Evolutionary conservation across 1,140 invertebrate species (phyloP).

Genomic region (Drosophila gunungcola): DNA sequence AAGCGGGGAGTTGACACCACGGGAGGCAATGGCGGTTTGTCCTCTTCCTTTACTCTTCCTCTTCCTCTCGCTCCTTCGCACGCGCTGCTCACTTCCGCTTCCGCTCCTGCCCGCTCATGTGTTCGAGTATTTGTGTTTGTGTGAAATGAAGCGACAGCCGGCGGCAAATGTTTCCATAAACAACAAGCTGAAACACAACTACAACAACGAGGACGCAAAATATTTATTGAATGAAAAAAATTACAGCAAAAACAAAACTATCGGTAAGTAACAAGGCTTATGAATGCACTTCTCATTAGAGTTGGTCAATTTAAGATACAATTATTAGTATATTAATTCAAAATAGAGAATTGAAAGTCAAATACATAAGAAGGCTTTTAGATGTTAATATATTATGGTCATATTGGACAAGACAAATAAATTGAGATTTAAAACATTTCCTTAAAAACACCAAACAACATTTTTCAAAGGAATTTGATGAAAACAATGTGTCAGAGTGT

Average conservation of each 20-base stretch:
- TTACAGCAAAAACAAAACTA: conserved; percentile 38
- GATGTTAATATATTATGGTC: too few species aligned
- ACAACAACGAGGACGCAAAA: conserved; percentile 54
- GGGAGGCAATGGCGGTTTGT: conserved; percentile 58
- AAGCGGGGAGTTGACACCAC: conserved; percentile 59
- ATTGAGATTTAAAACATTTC: too few species aligned
- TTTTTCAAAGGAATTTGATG: too few species aligned
- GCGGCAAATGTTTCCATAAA: conserved; percentile 80
- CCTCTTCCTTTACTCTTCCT: not conserved
- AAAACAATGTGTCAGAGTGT: too few species aligned
- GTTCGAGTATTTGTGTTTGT: conserved; percentile 35
- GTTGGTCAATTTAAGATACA: too few species aligned
- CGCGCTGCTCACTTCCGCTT: conserved; percentile 65
- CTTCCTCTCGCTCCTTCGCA: conserved; percentile 27
- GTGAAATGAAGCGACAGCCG: conserved; percentile 77
- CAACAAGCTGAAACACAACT: conserved; percentile 50
- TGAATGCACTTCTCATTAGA: conserved; percentile 7
- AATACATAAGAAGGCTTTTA: too few species aligned
- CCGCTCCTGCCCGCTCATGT: conserved; percentile 13
- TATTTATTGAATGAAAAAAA: conserved; percentile 77
- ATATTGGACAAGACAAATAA: too few species aligned
- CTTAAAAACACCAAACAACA: too few species aligned
- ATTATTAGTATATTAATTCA: too few species aligned
- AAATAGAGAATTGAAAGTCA: too few species aligned
- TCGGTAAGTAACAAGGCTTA: conserved; percentile 5